These are phyloP conservation scores for Drosophila takahashii DNA, from an alignment of 1,140 invertebrate species.

Conservation along the genomic window DNA sequence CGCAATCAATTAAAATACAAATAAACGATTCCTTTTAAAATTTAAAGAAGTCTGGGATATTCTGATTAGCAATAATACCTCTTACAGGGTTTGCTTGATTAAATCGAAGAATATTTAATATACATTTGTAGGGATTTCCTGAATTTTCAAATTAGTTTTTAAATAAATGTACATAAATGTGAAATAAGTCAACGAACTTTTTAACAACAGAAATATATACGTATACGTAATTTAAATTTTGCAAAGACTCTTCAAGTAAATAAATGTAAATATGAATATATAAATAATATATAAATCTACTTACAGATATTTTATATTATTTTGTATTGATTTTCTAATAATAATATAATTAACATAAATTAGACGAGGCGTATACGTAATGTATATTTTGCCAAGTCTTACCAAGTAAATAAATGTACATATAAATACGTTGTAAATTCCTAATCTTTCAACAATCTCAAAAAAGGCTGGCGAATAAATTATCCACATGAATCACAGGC, in stretches of 20 bases:
- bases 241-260: neutral
- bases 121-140: too few relatives aligned
- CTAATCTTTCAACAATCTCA: neutral
- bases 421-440: neutral
- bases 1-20: constrained; percentile 27
- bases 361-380: neutral
- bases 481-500: neutral
- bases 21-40: constrained; percentile 18
- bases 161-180: neutral
- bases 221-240: neutral
- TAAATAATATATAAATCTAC: neutral
- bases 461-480: neutral
- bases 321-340: too few relatives aligned
- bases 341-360: too few relatives aligned
- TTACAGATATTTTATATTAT: neutral
- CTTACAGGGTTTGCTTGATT: neutral
- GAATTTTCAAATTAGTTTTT: neutral
- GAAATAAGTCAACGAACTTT: too few relatives aligned
- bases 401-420: neutral
- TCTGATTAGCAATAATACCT: too few relatives aligned
- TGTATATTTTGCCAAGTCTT: neutral
- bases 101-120: neutral
- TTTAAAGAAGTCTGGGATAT: too few relatives aligned
- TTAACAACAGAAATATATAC: neutral
- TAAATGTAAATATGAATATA: neutral